Base-by-base conservation (phyloP, 2,797 vertebrate species). In the Stomatorhinus walkeri region DNA sequence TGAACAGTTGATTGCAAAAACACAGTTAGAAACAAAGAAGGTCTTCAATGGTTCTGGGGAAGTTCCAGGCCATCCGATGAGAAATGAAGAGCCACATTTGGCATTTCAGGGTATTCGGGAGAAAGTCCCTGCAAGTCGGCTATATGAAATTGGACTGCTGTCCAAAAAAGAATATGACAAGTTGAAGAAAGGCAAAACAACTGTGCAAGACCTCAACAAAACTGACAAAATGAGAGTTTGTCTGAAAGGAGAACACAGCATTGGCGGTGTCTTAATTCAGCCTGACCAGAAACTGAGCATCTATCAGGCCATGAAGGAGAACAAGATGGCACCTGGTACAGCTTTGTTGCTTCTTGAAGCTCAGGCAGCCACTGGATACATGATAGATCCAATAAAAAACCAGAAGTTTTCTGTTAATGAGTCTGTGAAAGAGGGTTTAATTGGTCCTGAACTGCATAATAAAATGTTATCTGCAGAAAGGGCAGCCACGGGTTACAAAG, bases 271-370 rank as follows among this genome's bases (percentile, higher is more conserved):
- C 89, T 91, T 98, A 91, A 93, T 97, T 81, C 95, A 98, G 90
- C 96, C 97, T 19, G 95, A 97, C 3, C 95, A 98, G 91, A 98
- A 95, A 92, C 94, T 98, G 92, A 97, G 96, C 88, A 48, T 99
- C 89, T 99, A 99, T 0, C 93, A 97, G 88, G 98, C 98, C 91
- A 95, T 98, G 95, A 96, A 95, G 81, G 96, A 96, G 89, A 95
- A 96, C 28, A 94, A 95, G 89, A 95, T 99, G 36, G 93, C 94
- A 48, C 93, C 95, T 0, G 87, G 85, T 5, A 94, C 94, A 2
- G 97, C 95, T 0, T 48, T 94, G 28, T 95, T 95, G 92, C 95
- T 97, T 0, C 94, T 97, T 61, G 97, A 97, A 92, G 96, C 96
- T 51, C 97, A 97, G 88, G 97, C 97, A 8, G 97, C 97, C 4